Conservation (phyloP, 1,140 invertebrate species). For the Lineus longissimus region DNA sequence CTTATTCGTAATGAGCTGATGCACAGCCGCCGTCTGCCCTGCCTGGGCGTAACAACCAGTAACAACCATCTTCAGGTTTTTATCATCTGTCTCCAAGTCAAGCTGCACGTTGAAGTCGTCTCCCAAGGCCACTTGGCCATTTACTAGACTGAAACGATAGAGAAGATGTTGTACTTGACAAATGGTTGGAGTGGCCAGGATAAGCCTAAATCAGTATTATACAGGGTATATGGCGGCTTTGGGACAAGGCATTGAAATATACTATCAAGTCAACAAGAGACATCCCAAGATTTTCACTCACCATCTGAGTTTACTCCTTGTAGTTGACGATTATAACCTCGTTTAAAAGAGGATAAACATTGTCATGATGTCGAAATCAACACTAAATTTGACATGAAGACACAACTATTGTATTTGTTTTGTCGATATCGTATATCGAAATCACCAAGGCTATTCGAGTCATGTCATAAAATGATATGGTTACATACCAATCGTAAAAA, state of each 20-base stretch:
- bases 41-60: slow-evolving; percentile 27
- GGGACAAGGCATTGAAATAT: not conserved
- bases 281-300: no score
- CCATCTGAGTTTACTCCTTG: no score
- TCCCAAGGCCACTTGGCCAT: slow-evolving; percentile 29
- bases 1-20: slow-evolving; percentile 33
- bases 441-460: no score
- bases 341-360: no score
- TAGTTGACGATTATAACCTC: no score
- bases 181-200: slow-evolving; percentile 7
- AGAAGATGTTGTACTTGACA: slow-evolving; percentile 27
- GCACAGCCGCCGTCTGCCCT: slow-evolving; percentile 16
- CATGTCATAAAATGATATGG: no score
- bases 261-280: no score
- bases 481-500: no score
- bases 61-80: slow-evolving; percentile 36
- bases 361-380: no score
- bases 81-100: slow-evolving; percentile 24
- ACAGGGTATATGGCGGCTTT: not conserved
- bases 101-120: slow-evolving; percentile 39
- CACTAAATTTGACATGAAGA: no score
- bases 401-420: no score
- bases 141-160: slow-evolving; percentile 12
- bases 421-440: no score
- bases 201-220: not conserved